Evolutionary conservation across 2,888 invertebrate species (phyloP), one percentile per base, ranked within the genome.

Genomic region (Epistrophe eligans): DNA sequence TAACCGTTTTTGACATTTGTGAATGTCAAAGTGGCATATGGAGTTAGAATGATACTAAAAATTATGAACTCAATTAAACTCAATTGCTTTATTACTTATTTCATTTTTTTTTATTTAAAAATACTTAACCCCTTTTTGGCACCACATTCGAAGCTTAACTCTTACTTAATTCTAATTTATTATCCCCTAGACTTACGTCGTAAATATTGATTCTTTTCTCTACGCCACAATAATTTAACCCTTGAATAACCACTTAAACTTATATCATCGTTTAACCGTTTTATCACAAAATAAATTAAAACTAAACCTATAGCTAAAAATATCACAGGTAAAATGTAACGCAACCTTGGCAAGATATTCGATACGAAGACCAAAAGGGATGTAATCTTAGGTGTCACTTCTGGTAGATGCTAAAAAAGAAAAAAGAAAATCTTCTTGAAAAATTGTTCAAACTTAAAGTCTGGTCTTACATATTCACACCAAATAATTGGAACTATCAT

Each of bases 401-500:
- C 94, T 89, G 94, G 94, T 93, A 95, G 95, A 89, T 94, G 93
- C 95, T 95, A 94, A 84, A 94, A 93, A 58, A 79, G 40, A 73
- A n/a, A 50, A 35, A 40, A 9, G 38, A 40, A 8, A 38, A 24
- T 24, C 24, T 19, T 55, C 17, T 19, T 17, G 0, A 0, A 4
- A 71, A 24, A 52, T 8, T 4, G 8, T n/a, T 8, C 1, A n/a
- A n/a, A 40, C 0, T 24, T 15, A 1, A 66, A 4, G 13, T 8
- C 32, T 10, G 0, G 11, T 94, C 95, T 95, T 92, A 96, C 96
- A 91, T 95, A 96, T 95, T 96, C 96, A 5, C 94, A 93, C 96
- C 96, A 96, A 89, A 95, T 94, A 90, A 96, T 92, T 0, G 96
- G 96, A 55, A 96, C 88, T 0, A 95, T 91, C 50, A 94, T 93